phyloP scores from a whole-genome alignment of 2,888 invertebrate species.

The Limnephilus auricula region DNA sequence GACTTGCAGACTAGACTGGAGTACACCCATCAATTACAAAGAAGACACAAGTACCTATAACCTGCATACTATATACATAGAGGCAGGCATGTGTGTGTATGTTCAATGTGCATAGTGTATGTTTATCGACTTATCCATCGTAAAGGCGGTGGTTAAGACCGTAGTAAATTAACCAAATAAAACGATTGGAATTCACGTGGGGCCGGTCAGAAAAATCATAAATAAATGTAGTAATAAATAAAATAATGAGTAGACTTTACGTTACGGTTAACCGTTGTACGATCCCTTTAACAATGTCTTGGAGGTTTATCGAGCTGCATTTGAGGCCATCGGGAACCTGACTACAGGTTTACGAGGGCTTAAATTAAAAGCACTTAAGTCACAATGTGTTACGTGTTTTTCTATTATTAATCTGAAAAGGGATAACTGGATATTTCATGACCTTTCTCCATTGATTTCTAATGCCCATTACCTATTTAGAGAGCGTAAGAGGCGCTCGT shows the following conservation, averaged over 20 bases:
- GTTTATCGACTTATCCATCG: not conserved
- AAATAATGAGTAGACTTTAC: constrained; percentile 33
- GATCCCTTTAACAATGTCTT: constrained; percentile 26
- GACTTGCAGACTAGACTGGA: not conserved
- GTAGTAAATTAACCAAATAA: constrained; percentile 16
- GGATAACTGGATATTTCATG: constrained; percentile 34
- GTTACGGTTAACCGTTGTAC: constrained; percentile 39
- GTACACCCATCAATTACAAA: not conserved
- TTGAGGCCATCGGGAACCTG: not conserved
- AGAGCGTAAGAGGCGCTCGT: not conserved
- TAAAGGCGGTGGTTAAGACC: not conserved
- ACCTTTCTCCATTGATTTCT: constrained; percentile 29
- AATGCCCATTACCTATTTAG: constrained; percentile 4
- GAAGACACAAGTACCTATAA: not conserved
- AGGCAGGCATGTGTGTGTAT: not conserved
- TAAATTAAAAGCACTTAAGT: constrained; percentile 38
- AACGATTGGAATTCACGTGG: constrained; percentile 42
- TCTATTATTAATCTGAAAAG: not conserved
- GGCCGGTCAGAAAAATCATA: constrained; percentile 45
- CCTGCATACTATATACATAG: not conserved
- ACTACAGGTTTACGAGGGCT: constrained; percentile 38
- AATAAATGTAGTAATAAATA: constrained; percentile 46
- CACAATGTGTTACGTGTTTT: not conserved
- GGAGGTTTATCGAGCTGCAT: not conserved
- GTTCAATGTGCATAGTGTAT: not conserved